phyloP scores from a whole-genome alignment of 2,888 invertebrate species.

The Drosophila pseudotakahashii region DNA sequence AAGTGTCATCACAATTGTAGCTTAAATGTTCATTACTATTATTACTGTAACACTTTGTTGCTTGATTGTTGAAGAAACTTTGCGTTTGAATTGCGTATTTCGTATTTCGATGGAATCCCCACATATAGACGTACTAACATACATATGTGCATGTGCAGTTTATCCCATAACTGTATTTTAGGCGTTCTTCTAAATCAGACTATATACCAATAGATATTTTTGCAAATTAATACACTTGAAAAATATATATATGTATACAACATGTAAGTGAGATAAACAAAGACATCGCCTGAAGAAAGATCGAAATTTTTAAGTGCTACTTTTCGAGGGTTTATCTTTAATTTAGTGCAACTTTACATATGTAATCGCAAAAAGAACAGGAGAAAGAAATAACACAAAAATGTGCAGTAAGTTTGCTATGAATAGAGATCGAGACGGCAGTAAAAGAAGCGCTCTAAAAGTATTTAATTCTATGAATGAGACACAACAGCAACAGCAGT shows the following conservation, averaged over 20 bases:
- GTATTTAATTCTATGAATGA: constrained; percentile 39
- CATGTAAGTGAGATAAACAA: constrained; percentile 54
- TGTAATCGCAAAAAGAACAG: constrained; percentile 31
- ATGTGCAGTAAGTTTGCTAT: constrained; percentile 67
- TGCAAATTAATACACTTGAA: constrained; percentile 75
- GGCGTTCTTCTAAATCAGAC: constrained; percentile 65
- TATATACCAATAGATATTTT: constrained; percentile 77
- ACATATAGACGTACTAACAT: constrained; percentile 23
- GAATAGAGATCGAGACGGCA: constrained; percentile 50
- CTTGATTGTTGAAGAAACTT: constrained; percentile 55
- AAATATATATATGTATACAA: constrained; percentile 68
- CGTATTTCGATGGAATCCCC: constrained; percentile 36
- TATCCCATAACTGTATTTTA: constrained; percentile 58
- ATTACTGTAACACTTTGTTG: constrained; percentile 76
- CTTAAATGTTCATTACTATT: constrained; percentile 74
- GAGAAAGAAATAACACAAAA: constrained; percentile 39
- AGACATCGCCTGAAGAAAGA: constrained; percentile 38
- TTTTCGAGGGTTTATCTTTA: constrained; percentile 48
- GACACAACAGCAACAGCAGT: constrained; percentile 55
- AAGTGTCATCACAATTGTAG: constrained; percentile 55
- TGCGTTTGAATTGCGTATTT: constrained; percentile 61
- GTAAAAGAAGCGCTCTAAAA: constrained; percentile 36
- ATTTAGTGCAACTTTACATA: constrained; percentile 57
- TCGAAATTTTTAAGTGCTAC: constrained; percentile 64
- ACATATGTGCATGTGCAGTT: constrained; percentile 30